Evolutionary conservation across 2,797 vertebrate genomes (phyloP), one percentile per base, ranked within the genome.

Genomic region (Malacoraja senta): DNA sequence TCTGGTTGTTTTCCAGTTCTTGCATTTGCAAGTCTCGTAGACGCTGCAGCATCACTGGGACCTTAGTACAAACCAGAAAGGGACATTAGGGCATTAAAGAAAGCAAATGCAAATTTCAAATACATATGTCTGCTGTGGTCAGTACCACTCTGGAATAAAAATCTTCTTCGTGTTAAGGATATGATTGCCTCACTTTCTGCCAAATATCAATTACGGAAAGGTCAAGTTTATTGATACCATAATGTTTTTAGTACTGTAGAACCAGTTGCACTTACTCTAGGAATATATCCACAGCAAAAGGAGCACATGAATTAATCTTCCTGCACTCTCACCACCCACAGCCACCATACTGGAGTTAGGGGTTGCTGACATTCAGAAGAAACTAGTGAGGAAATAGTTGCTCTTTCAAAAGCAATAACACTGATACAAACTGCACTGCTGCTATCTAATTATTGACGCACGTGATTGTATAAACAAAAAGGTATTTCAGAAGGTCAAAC

Each of bases 11-110:
- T 93, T 98, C 97, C 71, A 96, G 95, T 94, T 98, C 98, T 93
- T 97, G 97, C 81, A 98, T 97, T 95, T 99, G 98, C 19, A 99
- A 96, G 94, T 99, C 98, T 93, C 98, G 97, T 21, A 99, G 94
- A 29, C 98, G 97, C 93, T 98, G 98, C 94, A 99, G 97, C 95
- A 99, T 99, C 95, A 99, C 97, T 93, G 98, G 99, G 93, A 99
- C 99, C 99, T 99, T 72, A 2, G 53, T 8, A 71, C 2, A 80
- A 86, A 68, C 17, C 17, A 68, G 61, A 88, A 88, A 68, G 17
- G 61, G 32, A 65, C n/a, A 35, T 88, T 88, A 35, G 63, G 19
- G n/a, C n/a, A 8, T 17, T 9, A 35, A 63, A 88, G 32, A 88
- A 84, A 84, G 71, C 17, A 74, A 72, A 72, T 7, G 24, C 24